Base-by-base conservation (phyloP, 1,140 invertebrate species). In the Doryteuthis pealeii region DNA sequence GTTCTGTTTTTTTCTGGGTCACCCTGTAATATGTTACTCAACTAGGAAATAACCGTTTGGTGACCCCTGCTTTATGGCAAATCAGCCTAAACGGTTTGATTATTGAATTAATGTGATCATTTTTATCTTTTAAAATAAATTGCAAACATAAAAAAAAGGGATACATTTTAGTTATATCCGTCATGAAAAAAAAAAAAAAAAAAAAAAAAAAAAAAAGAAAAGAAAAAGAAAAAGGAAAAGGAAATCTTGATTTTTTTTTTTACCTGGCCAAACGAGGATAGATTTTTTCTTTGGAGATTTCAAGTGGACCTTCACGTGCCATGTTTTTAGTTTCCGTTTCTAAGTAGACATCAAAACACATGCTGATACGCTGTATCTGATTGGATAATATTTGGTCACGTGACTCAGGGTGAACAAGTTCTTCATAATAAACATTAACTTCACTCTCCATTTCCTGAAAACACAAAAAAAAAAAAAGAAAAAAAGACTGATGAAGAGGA, bases 301-400 rank as follows among this genome's bases (percentile, higher is more conserved):
- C 92, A 26, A 90, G 86, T 15, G 91, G 90, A 31, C 90, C 90
- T 54, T 87, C 85, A 65, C 84, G 83, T 81, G 74, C 88, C 81
- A 79, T 90, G 33, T 83, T 80, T 35, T 84, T 78, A 69, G 84
- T 76, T 74, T 89, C 91, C 0, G 94, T 94, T 87, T 97, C 95
- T 35, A 97, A 87, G 78, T 94, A 93, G 74, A 97, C 92, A 87
- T 98, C 96, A 77, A 96, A 92, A 85, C 93, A 95, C 67, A 92
- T 92, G 79, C 94, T 90, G 54, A 96, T 87, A 76, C 93, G 91
- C 72, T 93, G 91, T 6, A 97, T 87, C 88, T 96, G 95, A 33
- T 91, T 90, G 22, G 93, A 90, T 8, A 98, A 87, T 30, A 94
- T 85, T 62, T 88, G 81, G 66, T 86, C 78, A 78, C 77, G 88